A percentile compares a stretch with the other conserved stretches of the same genome.
These are phyloP conservation scores for Caenorhabditis tropicalis DNA, from an alignment of 1,140 invertebrate species.

Conservation along the genomic window DNA sequence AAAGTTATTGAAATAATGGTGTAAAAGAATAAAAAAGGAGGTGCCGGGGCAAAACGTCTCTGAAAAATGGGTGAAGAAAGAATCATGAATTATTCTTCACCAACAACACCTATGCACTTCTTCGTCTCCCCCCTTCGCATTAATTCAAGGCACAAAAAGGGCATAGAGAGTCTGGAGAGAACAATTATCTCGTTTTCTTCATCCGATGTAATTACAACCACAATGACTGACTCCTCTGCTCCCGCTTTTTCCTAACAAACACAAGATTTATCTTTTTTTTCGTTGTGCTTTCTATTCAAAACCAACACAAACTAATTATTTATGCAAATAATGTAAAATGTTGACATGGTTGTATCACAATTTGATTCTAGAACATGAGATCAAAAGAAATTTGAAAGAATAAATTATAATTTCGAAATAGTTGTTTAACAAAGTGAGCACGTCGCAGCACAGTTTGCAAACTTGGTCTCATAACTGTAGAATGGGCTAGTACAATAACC, in stretches of 20 bases:
- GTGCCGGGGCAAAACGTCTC: neutral
- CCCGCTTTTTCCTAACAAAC: neutral
- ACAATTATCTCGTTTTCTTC: conserved; percentile 24
- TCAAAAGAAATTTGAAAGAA: neutral
- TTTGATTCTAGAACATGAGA: neutral
- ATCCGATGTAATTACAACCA: conserved; percentile 27
- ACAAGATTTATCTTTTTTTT: conserved; percentile 38
- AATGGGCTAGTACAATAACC: conserved; percentile 33
- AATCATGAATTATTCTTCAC: conserved; percentile 23
- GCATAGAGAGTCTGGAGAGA: neutral
- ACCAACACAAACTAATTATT: conserved; percentile 20
- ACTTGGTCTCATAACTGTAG: conserved; percentile 32
- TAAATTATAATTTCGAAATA: neutral
- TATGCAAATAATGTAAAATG: conserved; percentile 36
- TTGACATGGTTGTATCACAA: neutral
- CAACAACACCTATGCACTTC: conserved; percentile 37
- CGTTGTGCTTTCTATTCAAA: neutral
- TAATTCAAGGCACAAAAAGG: conserved; percentile 31
- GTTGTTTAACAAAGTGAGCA: neutral
- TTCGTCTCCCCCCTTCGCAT: neutral
- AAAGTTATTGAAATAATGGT: neutral
- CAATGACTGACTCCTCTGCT: conserved; percentile 18
- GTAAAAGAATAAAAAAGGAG: neutral
- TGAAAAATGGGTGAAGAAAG: conserved; percentile 5
- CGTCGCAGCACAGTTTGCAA: conserved; percentile 16